A percentile compares a stretch with the other conserved stretches of the same genome.
phyloP scores from a whole-genome alignment of 1,140 invertebrate species.

The Eubasilissa regina region DNA sequence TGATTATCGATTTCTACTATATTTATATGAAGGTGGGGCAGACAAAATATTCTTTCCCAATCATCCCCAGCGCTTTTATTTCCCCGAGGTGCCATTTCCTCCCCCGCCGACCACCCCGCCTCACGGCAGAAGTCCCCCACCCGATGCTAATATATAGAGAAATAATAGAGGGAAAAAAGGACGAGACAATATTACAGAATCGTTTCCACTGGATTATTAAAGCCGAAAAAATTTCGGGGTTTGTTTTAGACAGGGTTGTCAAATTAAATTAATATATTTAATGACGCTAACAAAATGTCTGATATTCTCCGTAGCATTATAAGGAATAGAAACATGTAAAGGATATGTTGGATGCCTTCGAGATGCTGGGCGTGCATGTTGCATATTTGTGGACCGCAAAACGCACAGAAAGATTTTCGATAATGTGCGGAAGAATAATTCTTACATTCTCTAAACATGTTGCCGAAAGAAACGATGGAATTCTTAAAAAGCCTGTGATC shows the following conservation, averaged over 20 bases:
- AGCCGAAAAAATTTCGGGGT: slow-evolving; percentile 12
- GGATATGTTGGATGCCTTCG: background rate
- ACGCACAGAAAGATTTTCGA: too few species aligned
- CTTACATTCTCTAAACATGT: too few species aligned
- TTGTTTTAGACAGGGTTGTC: slow-evolving; percentile 1
- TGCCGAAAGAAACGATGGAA: background rate
- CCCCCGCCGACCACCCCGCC: background rate
- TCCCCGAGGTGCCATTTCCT: slow-evolving; percentile 21
- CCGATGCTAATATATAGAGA: slow-evolving; percentile 33
- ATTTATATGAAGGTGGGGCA: slow-evolving; percentile 3
- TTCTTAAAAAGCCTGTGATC: too few species aligned
- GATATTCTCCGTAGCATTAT: background rate
- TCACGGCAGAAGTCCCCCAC: background rate
- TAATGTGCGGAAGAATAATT: too few species aligned
- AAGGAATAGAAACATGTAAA: background rate
- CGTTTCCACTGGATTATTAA: slow-evolving; percentile 31
- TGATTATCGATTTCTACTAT: slow-evolving; percentile 28
- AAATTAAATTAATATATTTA: background rate
- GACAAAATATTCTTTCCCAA: slow-evolving; percentile 29
- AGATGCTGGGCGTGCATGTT: background rate
- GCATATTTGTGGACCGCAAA: background rate
- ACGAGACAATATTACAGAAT: slow-evolving; percentile 33
- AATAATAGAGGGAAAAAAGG: slow-evolving; percentile 23
- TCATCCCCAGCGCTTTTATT: slow-evolving; percentile 28
- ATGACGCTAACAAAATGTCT: too few species aligned